Base-by-base conservation (phyloP, 1,140 invertebrate species). In the Coenobita brevimanus region DNA sequence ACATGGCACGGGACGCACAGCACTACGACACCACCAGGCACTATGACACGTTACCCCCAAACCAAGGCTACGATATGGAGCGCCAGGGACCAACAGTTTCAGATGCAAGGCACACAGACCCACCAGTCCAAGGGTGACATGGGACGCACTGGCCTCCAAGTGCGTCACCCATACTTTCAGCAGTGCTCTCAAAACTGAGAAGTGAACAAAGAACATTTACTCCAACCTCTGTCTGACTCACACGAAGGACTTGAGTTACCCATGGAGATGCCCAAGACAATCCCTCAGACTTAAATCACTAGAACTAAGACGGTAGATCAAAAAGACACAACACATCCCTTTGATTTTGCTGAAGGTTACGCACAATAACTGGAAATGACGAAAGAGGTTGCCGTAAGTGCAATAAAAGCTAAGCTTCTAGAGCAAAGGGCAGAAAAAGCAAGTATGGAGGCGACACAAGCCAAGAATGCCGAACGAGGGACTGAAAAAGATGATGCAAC, bases 181-280 rank as follows among this genome's bases (percentile, higher is more conserved):
- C 67, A 71, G 21, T 73, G 82, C 17, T 21, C 46, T 13, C 27
- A 75, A 17, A 4, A 30, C 43, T 50, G 60, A 6, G 67, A 33
- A 1, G 17, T 33, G 10, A 33, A 33, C 30, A 83, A 83, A 27
- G 27, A 27, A 0, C 50, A 83, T 33, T 21, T 13, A 21, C 43
- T 33, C 2, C 67, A 83, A 24, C 33, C 38, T 27, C 17, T 83
- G 46, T 30, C 30, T 36, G 82, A 83, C 33, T 15, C 46, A 13
- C 67, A 83, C 1, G 67, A 60, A 15, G 50, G 3, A 30, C 46
- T 83, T 43, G 82, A 83, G 21, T 15, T 83, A n/a, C 82, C 67
- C 15, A 38, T 83, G 62, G 46, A 83, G 41, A 83, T 83, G 82
- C 82, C 82, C 27, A 83, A 83, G 50, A 83, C 82, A 1, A 69